phyloP scores from a whole-genome alignment of 2,888 invertebrate species.

The Copidosoma aretas region DNA sequence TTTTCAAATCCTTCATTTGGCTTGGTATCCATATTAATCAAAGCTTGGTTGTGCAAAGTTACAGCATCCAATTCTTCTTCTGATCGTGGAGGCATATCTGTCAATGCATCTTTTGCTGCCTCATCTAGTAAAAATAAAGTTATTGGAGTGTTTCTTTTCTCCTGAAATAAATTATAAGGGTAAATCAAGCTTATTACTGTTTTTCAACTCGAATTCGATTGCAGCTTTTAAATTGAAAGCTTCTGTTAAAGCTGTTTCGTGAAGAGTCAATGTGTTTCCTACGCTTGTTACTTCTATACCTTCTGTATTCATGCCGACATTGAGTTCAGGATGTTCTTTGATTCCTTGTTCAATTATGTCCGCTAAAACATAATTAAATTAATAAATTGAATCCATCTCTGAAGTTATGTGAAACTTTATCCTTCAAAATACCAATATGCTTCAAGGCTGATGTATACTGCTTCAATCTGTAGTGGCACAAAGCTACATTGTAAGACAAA shows the following conservation, averaged over 20 bases:
- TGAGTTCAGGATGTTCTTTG: slow-evolving; percentile 94
- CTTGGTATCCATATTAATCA: slow-evolving; percentile 86
- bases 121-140: slow-evolving; percentile 67
- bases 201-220: slow-evolving; percentile 92
- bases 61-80: slow-evolving; percentile 98
- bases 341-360: slow-evolving; percentile 97
- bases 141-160: slow-evolving; percentile 4
- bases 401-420: not conserved
- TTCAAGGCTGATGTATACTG: slow-evolving; percentile 93
- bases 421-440: slow-evolving; percentile 74
- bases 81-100: slow-evolving; percentile 90
- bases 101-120: slow-evolving; percentile 84
- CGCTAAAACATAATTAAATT: slow-evolving; percentile 59
- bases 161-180: not conserved
- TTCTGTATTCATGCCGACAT: slow-evolving; percentile 96
- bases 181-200: slow-evolving; percentile 65
- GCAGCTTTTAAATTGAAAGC: slow-evolving; percentile 98
- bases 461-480: slow-evolving; percentile 92
- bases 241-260: slow-evolving; percentile 96
- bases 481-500: slow-evolving; percentile 92
- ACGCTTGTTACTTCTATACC: slow-evolving; percentile 92
- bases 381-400: not conserved
- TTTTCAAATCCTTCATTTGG: slow-evolving; percentile 95
- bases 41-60: slow-evolving; percentile 95
- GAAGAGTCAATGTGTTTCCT: slow-evolving; percentile 91